These are phyloP conservation scores for Nerophis ophidion DNA, from an alignment of 2,113 vertebrate genomes.

Conservation along the genomic window DNA sequence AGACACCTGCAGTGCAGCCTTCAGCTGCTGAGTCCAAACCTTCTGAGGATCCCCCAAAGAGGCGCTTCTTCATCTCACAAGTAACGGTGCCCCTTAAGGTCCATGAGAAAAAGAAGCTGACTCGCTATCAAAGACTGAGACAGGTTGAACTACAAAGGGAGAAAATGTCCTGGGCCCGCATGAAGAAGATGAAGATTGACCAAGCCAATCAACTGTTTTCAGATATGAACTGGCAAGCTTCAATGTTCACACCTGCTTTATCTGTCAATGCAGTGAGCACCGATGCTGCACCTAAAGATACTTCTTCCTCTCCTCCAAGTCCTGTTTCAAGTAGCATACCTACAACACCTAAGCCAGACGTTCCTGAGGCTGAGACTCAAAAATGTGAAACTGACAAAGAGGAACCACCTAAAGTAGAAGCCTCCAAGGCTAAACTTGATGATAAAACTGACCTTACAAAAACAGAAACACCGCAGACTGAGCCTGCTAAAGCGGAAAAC, in stretches of 20 bases:
- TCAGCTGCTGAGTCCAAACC: conserved; percentile 8
- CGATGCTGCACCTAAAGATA: conserved; percentile 6
- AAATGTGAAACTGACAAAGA: conserved; percentile 20
- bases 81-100: conserved; percentile 83
- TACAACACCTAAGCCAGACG: conserved; percentile 19
- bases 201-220: conserved; percentile 66
- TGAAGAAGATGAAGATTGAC: conserved; percentile 80
- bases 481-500: conserved; percentile 11
- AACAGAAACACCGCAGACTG: conserved; percentile 27
- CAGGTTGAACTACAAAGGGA: conserved; percentile 75
- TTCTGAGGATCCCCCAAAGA: conserved; percentile 71
- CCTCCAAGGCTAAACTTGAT: conserved; percentile 9
- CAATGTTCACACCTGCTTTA: conserved; percentile 16
- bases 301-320: conserved; percentile 28
- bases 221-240: conserved; percentile 43
- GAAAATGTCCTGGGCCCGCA: conserved; percentile 90
- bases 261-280: conserved; percentile 2
- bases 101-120: conserved; percentile 78
- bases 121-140: conserved; percentile 70
- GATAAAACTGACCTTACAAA: conserved; percentile 21
- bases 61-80: conserved; percentile 91
- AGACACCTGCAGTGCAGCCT: conserved; percentile 14
- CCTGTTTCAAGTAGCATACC: conserved; percentile 26
- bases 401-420: conserved; percentile 20
- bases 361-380: conserved; percentile 9